phyloP scores from a whole-genome alignment of 2,797 vertebrate species.

The Hippopotamyrus pictus region DNA sequence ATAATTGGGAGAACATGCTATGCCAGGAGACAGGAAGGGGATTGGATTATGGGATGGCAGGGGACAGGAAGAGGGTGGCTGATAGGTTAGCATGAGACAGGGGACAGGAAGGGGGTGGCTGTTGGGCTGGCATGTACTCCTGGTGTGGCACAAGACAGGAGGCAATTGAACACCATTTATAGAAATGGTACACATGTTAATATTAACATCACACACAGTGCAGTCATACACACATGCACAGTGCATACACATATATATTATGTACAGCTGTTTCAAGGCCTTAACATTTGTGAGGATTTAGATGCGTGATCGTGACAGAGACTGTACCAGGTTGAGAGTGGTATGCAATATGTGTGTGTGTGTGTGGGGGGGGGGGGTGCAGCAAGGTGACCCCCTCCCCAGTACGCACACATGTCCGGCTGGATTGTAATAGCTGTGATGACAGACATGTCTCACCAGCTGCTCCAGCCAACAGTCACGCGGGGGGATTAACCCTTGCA shows the following conservation, averaged over 20 bases:
- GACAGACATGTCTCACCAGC: conserved; percentile 90
- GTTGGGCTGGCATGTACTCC: neutral
- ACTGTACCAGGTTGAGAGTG: neutral
- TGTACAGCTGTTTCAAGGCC: neutral
- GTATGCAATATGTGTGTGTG: neutral
- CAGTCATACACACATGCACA: neutral
- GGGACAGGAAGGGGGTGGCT: neutral
- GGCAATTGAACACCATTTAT: neutral
- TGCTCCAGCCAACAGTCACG: conserved; percentile 56
- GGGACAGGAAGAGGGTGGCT: neutral
- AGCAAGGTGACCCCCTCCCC: neutral
- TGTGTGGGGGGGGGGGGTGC: neutral
- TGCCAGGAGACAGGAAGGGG: neutral
- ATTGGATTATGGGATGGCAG: neutral
- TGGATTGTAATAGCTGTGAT: conserved; percentile 90
- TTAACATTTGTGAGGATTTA: neutral
- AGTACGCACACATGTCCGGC: conserved; percentile 39
- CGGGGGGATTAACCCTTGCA: conserved; percentile 47
- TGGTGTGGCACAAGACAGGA: neutral
- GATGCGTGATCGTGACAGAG: neutral
- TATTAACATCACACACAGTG: neutral
- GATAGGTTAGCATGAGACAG: neutral
- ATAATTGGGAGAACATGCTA: neutral
- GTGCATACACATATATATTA: conserved; percentile 24
- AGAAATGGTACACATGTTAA: neutral